Percentiles rank a stretch among this genome's conserved stretches.
phyloP scores from a whole-genome alignment of 2,113 vertebrate genomes.

The Lampris megalopsis region DNA sequence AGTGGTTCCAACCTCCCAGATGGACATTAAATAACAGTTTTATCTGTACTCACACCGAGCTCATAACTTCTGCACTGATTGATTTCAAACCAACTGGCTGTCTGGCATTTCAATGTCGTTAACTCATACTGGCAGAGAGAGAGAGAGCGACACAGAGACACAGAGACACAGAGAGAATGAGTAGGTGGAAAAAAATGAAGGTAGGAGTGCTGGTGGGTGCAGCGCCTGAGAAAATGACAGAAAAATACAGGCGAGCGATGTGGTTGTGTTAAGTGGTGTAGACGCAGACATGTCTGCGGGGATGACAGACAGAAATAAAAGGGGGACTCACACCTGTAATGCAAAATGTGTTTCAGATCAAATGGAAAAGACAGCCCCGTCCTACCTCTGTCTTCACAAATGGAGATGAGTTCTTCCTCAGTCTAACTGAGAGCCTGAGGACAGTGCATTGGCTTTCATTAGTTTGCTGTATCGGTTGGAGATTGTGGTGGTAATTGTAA shows the following conservation, averaged over 20 bases:
- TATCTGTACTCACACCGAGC: conserved; percentile 75
- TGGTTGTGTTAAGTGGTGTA: conserved; percentile 60
- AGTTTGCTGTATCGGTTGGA: no score
- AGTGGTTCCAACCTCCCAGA: conserved; percentile 46
- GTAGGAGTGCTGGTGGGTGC: background rate
- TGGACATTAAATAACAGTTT: conserved; percentile 74
- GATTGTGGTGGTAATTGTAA: no score
- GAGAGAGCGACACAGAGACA: background rate
- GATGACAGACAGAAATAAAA: conserved; percentile 8
- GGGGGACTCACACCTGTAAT: background rate
- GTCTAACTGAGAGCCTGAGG: no score
- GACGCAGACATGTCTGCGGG: conserved; percentile 37
- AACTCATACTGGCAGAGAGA: conserved; percentile 55
- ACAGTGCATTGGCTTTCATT: no score
- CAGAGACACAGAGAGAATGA: conserved; percentile 34
- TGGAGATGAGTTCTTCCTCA: no score
- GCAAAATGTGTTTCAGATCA: no score
- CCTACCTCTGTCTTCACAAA: no score
- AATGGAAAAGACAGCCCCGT: no score
- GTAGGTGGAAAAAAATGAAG: background rate
- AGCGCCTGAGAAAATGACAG: conserved; percentile 42
- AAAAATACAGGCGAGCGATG: conserved; percentile 61
- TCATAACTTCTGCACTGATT: conserved; percentile 76
- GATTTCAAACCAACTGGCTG: conserved; percentile 69
- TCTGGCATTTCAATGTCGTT: conserved; percentile 72